Percentiles rank a stretch among this genome's conserved stretches.
Conservation (phyloP, 1,140 invertebrate genomes). For the Anoplophora glabripennis region DNA sequence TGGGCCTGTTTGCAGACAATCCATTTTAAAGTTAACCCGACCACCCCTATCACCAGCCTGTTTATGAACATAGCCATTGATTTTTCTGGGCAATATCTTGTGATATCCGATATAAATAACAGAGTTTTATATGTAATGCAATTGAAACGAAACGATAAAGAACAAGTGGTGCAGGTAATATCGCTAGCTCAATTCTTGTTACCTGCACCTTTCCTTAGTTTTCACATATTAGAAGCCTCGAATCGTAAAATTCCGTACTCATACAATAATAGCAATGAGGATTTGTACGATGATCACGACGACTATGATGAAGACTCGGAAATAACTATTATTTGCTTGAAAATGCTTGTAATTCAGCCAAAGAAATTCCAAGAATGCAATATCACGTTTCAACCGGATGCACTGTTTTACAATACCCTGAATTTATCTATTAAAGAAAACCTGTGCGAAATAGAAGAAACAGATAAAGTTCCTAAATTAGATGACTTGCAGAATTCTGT, state of each 20-base stretch:
- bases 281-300: constrained; percentile 39
- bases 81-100: constrained; percentile 74
- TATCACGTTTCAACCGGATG: constrained; percentile 68
- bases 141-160: constrained; percentile 58
- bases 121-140: constrained; percentile 76
- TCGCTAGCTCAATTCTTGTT: constrained; percentile 81
- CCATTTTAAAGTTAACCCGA: constrained; percentile 58
- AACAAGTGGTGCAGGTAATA: constrained; percentile 56
- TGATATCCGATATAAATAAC: constrained; percentile 80
- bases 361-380: constrained; percentile 84
- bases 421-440: neutral
- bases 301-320: constrained; percentile 39
- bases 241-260: constrained; percentile 47
- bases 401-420: constrained; percentile 27
- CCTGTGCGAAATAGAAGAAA: constrained; percentile 11
- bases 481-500: constrained; percentile 45
- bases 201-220: constrained; percentile 79
- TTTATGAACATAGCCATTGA: constrained; percentile 75
- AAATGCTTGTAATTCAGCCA: constrained; percentile 82
- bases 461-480: constrained; percentile 39
- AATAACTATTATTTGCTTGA: constrained; percentile 46
- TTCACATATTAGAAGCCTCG: constrained; percentile 79
- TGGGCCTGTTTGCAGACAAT: constrained; percentile 92
- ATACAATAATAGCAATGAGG: constrained; percentile 43
- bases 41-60: constrained; percentile 44